Conservation (phyloP, 2,888 invertebrate species). For the Orthosia cruda region DNA sequence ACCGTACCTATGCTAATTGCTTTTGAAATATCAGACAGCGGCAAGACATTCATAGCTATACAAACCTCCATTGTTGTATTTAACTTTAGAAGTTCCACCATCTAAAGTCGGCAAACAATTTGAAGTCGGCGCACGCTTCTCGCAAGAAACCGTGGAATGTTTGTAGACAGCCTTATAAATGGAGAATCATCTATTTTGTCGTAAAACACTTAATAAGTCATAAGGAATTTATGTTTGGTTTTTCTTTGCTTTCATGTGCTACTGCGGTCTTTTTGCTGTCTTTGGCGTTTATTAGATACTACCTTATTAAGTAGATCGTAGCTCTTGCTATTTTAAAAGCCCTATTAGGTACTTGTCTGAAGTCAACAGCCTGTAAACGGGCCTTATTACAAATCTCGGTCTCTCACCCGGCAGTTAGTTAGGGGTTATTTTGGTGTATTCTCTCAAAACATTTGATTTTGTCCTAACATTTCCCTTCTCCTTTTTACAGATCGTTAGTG, state of each 20-base stretch:
- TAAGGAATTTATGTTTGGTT: constrained; percentile 49
- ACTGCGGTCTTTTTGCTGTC: constrained; percentile 26
- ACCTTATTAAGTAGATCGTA: constrained; percentile 24
- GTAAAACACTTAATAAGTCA: constrained; percentile 63
- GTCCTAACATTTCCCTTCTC: constrained; percentile 32
- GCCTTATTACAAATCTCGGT: background rate
- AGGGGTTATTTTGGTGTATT: background rate
- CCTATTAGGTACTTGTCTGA: constrained; percentile 4
- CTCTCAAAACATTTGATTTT: background rate
- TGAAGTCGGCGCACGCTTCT: constrained; percentile 53
- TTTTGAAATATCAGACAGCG: constrained; percentile 73
- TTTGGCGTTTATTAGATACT: constrained; percentile 20
- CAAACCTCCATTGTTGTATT: constrained; percentile 56
- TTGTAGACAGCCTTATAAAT: constrained; percentile 52
- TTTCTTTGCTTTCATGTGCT: constrained; percentile 41
- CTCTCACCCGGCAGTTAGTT: background rate
- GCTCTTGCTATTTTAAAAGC: constrained; percentile 7
- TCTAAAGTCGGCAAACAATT: constrained; percentile 63
- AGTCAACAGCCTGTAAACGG: background rate
- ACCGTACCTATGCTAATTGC: constrained; percentile 80
- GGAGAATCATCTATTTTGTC: constrained; percentile 52
- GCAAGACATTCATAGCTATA: constrained; percentile 54
- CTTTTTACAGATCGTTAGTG: constrained; percentile 83
- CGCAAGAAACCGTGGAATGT: constrained; percentile 53
- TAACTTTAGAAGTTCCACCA: constrained; percentile 48